phyloP scores from a whole-genome alignment of 2,113 vertebrate genomes.

The Syngnathus scovelli region DNA sequence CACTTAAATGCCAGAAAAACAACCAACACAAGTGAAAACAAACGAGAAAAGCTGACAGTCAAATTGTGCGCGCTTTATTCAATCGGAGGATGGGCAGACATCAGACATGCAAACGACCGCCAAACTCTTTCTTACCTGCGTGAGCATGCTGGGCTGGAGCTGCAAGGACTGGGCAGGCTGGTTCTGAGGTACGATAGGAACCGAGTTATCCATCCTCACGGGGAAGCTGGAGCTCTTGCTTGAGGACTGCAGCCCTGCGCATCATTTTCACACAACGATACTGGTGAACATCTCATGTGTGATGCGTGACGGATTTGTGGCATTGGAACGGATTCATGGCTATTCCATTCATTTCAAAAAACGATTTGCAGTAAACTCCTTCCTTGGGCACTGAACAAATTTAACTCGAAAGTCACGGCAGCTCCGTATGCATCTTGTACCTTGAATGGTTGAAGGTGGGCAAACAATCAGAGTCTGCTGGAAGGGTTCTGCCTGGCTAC shows the following conservation, averaged over 20 bases:
- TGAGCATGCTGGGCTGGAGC: constrained; percentile 91
- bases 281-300: background rate
- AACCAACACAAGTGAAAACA: background rate
- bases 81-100: background rate
- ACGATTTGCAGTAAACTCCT: background rate
- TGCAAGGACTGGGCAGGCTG: constrained; percentile 91
- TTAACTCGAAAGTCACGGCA: background rate
- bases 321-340: background rate
- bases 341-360: background rate
- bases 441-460: constrained; percentile 92
- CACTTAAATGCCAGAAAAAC: background rate
- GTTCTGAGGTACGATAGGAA: constrained; percentile 93
- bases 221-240: constrained; percentile 85
- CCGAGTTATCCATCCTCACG: constrained; percentile 89
- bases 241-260: constrained; percentile 65
- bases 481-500: constrained; percentile 90
- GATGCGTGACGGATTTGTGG: too few relatives aligned
- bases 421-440: constrained; percentile 48
- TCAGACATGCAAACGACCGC: background rate
- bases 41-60: background rate
- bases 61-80: background rate
- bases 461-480: constrained; percentile 99
- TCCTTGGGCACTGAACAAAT: background rate
- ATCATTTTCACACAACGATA: background rate
- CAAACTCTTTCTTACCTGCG: constrained; percentile 82